Evolutionary conservation across 1,140 invertebrate species (phyloP).

Genomic region (Lasaia peninsularis): DNA sequence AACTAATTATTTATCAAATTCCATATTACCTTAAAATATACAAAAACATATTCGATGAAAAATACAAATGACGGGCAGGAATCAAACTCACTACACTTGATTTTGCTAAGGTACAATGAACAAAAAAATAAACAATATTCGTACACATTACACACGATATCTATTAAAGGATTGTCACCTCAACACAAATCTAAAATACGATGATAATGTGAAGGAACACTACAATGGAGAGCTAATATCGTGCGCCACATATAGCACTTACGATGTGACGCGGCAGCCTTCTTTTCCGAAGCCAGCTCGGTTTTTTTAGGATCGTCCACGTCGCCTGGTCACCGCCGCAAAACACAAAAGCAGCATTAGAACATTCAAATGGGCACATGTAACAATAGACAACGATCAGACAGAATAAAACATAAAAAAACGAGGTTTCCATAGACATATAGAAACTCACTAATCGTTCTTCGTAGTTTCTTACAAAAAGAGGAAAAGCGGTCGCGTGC

Average conservation of each 20-base stretch:
- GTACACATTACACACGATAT: too few species aligned
- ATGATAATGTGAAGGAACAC: slow-evolving; percentile 32
- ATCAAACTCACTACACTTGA: not conserved
- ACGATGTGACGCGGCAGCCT: slow-evolving; percentile 64
- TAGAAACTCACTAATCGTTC: slow-evolving; percentile 68
- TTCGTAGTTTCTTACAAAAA: slow-evolving; percentile 71
- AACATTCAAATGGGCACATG: slow-evolving; percentile 56
- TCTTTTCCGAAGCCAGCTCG: slow-evolving; percentile 71
- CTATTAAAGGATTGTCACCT: slow-evolving; percentile 24
- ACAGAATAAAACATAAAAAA: slow-evolving; percentile 13
- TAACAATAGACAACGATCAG: not conserved
- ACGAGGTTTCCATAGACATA: not conserved
- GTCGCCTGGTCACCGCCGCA: slow-evolving; percentile 63
- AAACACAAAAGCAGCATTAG: slow-evolving; percentile 75
- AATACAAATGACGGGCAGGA: too few species aligned
- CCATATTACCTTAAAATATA: too few species aligned
- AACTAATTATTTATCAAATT: too few species aligned
- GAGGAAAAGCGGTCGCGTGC: slow-evolving; percentile 63
- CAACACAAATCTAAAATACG: slow-evolving; percentile 17
- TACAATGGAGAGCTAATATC: slow-evolving; percentile 50
- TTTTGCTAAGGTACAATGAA: not conserved
- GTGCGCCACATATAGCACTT: slow-evolving; percentile 72
- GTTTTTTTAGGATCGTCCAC: slow-evolving; percentile 71
- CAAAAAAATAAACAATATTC: too few species aligned
- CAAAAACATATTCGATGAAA: too few species aligned